phyloP scores from a whole-genome alignment of 2,113 vertebrate genomes.

The Echinops telfairi region DNA sequence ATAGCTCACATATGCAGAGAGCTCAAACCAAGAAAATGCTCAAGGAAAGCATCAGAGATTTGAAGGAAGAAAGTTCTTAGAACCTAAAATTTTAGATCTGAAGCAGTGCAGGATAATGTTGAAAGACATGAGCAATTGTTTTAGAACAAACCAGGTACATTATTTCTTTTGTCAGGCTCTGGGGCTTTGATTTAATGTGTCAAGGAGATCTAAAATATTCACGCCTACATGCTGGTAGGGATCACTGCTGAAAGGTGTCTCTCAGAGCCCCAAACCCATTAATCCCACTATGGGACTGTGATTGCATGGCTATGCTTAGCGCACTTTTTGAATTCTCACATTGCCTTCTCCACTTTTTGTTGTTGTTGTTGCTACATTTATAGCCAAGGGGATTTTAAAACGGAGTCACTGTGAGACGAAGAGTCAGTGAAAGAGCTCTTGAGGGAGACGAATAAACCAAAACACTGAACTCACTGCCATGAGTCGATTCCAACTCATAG shows the following conservation, averaged over 20 bases:
- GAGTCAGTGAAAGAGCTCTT: neutral
- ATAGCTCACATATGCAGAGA: conserved; percentile 14
- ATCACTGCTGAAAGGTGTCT: neutral
- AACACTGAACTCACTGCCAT: too few relatives aligned
- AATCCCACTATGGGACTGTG: neutral
- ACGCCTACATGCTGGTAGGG: neutral
- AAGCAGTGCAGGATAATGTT: conserved; percentile 41
- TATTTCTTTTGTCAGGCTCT: conserved; percentile 41
- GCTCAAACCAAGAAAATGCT: conserved; percentile 41
- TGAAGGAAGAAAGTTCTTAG: conserved; percentile 36
- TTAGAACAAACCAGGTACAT: conserved; percentile 68
- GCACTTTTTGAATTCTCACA: neutral
- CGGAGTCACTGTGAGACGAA: conserved; percentile 27
- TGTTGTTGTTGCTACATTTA: neutral
- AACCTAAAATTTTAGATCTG: conserved; percentile 51
- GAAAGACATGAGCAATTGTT: conserved; percentile 32
- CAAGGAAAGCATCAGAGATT: conserved; percentile 58
- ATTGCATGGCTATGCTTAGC: neutral
- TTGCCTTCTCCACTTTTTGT: neutral
- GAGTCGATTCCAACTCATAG: too few relatives aligned
- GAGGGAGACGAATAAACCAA: too few relatives aligned
- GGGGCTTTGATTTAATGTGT: conserved; percentile 57
- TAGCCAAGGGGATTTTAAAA: neutral
- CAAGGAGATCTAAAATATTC: conserved; percentile 45
- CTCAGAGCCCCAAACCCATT: neutral